Conservation (phyloP, 1,140 invertebrate genomes). For the Chlorops oryzae region DNA sequence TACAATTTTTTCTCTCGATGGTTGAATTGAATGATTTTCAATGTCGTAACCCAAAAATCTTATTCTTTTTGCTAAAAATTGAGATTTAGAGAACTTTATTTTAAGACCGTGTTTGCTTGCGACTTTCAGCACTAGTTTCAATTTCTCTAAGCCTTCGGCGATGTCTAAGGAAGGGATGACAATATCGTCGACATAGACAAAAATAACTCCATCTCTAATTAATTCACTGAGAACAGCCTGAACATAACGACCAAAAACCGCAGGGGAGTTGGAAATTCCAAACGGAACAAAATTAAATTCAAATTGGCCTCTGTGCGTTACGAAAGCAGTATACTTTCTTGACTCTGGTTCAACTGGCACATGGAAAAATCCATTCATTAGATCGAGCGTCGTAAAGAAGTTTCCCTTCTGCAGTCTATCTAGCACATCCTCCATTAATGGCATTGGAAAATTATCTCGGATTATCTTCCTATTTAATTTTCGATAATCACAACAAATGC, state of each 20-base stretch:
- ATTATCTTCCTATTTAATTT: conserved; percentile 6
- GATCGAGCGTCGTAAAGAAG: conserved; percentile 26
- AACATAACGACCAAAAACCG: conserved; percentile 30
- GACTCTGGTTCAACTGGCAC: background rate
- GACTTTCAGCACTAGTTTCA: conserved; percentile 36
- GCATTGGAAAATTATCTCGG: conserved; percentile 18
- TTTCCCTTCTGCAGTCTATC: conserved; percentile 16
- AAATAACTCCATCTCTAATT: background rate
- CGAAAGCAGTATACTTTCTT: background rate
- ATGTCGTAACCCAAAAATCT: conserved; percentile 10
- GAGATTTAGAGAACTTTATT: conserved; percentile 44
- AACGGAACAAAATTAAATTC: conserved; percentile 48
- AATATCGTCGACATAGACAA: conserved; percentile 49
- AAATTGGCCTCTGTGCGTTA: background rate
- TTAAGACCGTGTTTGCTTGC: conserved; percentile 42
- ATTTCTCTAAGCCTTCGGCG: conserved; percentile 43
- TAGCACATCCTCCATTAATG: too few relatives aligned
- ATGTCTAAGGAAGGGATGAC: conserved; percentile 37
- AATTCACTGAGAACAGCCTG: conserved; percentile 8
- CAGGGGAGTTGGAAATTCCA: conserved; percentile 25
- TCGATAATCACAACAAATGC: conserved; percentile 3
- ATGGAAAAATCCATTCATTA: conserved; percentile 11
- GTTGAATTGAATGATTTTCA: conserved; percentile 20
- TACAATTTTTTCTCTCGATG: conserved; percentile 24
- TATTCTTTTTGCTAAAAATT: conserved; percentile 5